Evolutionary conservation across 2,888 invertebrate species (phyloP), one percentile per base, ranked within the genome.

Genomic region (Diaperis boleti): DNA sequence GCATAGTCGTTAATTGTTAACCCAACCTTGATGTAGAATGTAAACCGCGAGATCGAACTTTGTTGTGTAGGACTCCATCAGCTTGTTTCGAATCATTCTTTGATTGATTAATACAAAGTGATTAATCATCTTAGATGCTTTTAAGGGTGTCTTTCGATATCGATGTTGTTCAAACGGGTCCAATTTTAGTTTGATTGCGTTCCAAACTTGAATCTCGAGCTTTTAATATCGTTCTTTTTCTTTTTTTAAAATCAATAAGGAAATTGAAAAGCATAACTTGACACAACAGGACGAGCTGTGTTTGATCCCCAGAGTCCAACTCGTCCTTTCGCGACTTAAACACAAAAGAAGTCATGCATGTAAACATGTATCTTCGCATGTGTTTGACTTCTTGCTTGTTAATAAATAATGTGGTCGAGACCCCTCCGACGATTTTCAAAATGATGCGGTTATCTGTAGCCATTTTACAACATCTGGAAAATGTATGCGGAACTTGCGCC

Each of bases 1-100:
- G 52, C 60, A 60, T 52, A 35, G 22, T 26, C 29, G 60, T 52
- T 60, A 60, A 60, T 54, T 60, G 54, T 54, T 37, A 60, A 54
- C 20, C 26, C 29, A 60, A 60, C 52, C 60, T 42, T 45, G 31
- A n/a, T n/a, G 15, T 29, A 31, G 41, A 52, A 60, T 59, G 26
- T 42, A 31, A 35, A 44, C 13, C 45, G 54, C 29, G 17, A 42
- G 33, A 31, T 29, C 42, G 42, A 44, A 26, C 10, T 15, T 26
- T 14, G 39, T 52, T 52, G 29, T 14, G 1, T 45, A 22, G 22
- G 22, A n/a, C 13, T 17, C 6, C 11, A 18, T 42, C 10, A 11
- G 18, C 11, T 50, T 50, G 35, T 50, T 50, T 50, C 49, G 35
- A 35, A 20, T 50, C 18, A 33, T 50, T 50, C 13, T 33, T 35